Evolutionary conservation across 2,113 vertebrate genomes (phyloP), one percentile per base, ranked within the genome.

Genomic region (Hyla sarda): DNA sequence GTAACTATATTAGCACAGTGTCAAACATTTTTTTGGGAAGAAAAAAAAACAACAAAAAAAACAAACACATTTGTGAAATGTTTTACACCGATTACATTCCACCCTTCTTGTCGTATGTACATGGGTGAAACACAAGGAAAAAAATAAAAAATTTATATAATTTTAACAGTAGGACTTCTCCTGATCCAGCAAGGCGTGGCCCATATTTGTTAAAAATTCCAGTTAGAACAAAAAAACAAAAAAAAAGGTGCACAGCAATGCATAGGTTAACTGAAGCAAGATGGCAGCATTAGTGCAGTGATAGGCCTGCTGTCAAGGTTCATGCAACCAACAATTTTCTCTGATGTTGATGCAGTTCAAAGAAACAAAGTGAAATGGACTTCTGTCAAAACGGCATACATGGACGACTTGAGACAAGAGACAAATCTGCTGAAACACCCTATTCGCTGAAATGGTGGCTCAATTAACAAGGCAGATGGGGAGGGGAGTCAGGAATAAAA

Each of bases 1-100:
- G 95, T 95, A 95, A 95, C 94, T 95, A 96, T 92, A 93, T 92
- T 95, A 96, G 95, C 95, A 96, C 95, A 96, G 95, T 95, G 95
- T 95, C 94, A 95, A 94, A 93, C 93, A 95, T 94, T 93, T 92
- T 92, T 30, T 60, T 41, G 90, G 92, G 92, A 92, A 94, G 88
- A 12, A 48, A 48, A 48, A 48, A 12, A 92, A 92, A 91, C 88
- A 92, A 41, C n/a, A n/a, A 45, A 48, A 48, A 48, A 48, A 48
- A 92, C 92, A 91, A 88, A 92, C 89, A 87, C 93, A 87, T 45
- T 58, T 92, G 92, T 93, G 94, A 95, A 95, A 94, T 94, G 92
- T 93, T 93, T 94, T 92, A 92, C 93, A 90, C 84, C 89, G 89
- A 91, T 89, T 74, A 93, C 92, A 94, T 94, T 94, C 94, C 94